phyloP scores from a whole-genome alignment of 1,140 invertebrate genomes.

The Lordiphosa mommai region DNA sequence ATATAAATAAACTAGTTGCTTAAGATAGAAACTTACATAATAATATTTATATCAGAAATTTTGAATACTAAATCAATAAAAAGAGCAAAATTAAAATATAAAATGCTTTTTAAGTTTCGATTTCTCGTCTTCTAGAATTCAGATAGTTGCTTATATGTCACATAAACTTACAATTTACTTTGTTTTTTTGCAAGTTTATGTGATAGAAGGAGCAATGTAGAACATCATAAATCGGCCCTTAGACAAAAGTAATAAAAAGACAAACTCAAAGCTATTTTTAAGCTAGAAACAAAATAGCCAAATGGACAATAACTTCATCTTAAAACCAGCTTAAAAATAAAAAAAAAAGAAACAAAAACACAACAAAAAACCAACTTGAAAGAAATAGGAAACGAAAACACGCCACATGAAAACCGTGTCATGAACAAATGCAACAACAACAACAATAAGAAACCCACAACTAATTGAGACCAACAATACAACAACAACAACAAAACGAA shows the following conservation, averaged over 20 bases:
- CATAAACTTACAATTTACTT: too few species aligned
- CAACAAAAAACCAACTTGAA: slow-evolving; percentile 35
- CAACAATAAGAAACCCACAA: slow-evolving; percentile 48
- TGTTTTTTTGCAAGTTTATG: too few species aligned
- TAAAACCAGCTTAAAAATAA: slow-evolving; percentile 16
- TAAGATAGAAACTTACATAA: too few species aligned
- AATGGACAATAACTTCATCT: slow-evolving; percentile 48
- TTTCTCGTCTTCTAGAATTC: too few species aligned
- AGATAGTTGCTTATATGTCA: too few species aligned
- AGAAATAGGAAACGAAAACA: slow-evolving; percentile 72
- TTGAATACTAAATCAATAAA: too few species aligned
- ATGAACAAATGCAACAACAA: slow-evolving; percentile 71
- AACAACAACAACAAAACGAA: slow-evolving; percentile 48
- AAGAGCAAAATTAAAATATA: too few species aligned
- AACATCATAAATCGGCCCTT: too few species aligned
- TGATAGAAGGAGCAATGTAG: too few species aligned
- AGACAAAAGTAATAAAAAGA: slow-evolving; percentile 1
- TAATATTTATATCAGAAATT: too few species aligned
- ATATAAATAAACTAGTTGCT: too few species aligned
- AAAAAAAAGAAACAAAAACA: slow-evolving; percentile 18
- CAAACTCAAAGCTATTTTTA: not conserved
- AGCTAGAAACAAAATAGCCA: not conserved
- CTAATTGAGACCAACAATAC: slow-evolving; percentile 44
- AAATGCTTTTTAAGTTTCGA: too few species aligned
- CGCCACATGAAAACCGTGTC: slow-evolving; percentile 70